Percentiles rank a stretch among this genome's conserved stretches.
Evolutionary conservation across 2,888 invertebrate genomes (phyloP).

Genomic region (Nebria salina): DNA sequence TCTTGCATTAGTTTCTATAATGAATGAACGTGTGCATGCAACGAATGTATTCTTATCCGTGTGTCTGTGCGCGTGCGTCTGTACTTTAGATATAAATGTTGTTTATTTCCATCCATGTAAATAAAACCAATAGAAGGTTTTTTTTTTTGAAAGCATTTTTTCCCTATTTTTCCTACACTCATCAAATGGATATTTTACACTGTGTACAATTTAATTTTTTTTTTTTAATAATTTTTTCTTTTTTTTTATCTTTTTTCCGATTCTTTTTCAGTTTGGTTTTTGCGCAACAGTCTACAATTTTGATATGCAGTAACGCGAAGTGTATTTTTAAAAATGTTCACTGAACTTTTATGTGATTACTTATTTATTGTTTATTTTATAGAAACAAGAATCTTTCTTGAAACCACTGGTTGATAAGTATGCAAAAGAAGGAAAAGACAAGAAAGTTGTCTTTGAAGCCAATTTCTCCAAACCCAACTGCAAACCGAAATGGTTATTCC

Average conservation of each 20-base stretch:
- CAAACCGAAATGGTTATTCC: constrained; percentile 91
- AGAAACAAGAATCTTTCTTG: constrained; percentile 95
- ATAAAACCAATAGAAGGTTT: constrained; percentile 30
- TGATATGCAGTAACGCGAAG: constrained; percentile 52
- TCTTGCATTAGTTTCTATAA: constrained; percentile 7
- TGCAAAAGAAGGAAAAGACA: constrained; percentile 95
- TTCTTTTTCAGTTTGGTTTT: constrained; percentile 57
- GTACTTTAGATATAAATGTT: neutral
- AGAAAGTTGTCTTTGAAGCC: constrained; percentile 91
- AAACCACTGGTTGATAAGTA: constrained; percentile 94
- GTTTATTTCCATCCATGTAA: neutral
- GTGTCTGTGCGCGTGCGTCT: constrained; percentile 2
- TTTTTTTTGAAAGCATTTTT: constrained; percentile 49
- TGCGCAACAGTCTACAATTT: constrained; percentile 56
- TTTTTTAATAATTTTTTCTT: neutral
- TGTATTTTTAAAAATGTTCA: constrained; percentile 46
- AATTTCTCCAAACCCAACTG: constrained; percentile 96
- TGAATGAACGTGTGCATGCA: constrained; percentile 18
- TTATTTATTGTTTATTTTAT: constrained; percentile 53
- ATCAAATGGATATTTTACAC: constrained; percentile 49
- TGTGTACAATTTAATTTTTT: constrained; percentile 16
- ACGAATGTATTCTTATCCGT: constrained; percentile 10
- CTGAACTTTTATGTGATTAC: constrained; percentile 22
- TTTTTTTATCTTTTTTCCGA: constrained; percentile 51
- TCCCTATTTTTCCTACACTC: constrained; percentile 48